Conservation (phyloP, 2,888 invertebrate genomes). For the Xanthia icteritia region DNA sequence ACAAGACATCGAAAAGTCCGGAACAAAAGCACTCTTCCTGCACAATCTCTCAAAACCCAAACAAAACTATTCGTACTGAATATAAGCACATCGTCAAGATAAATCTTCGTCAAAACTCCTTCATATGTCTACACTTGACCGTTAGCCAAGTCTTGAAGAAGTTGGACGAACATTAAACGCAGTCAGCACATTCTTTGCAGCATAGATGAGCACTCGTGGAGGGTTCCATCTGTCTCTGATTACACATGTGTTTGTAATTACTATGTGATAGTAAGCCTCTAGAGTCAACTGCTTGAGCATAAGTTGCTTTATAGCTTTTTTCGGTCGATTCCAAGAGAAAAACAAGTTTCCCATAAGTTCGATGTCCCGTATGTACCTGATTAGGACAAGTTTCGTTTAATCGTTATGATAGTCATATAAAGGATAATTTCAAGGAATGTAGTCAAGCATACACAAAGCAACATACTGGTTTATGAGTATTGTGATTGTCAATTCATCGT, state of each 20-base stretch:
- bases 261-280: constrained; percentile 35
- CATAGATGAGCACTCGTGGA: constrained; percentile 31
- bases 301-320: neutral
- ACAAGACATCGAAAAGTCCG: rapidly evolving
- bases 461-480: neutral
- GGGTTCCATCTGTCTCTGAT: constrained; percentile 67
- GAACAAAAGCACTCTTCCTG: neutral
- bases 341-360: neutral
- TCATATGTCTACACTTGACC: constrained; percentile 51
- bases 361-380: neutral
- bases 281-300: constrained; percentile 4
- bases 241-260: constrained; percentile 71
- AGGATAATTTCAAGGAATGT: neutral
- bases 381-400: neutral
- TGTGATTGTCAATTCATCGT: neutral
- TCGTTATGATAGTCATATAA: neutral
- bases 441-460: neutral
- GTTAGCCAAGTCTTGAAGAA: constrained; percentile 41
- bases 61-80: constrained; percentile 4
- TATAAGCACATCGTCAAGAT: constrained; percentile 43
- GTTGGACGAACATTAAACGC: constrained; percentile 57
- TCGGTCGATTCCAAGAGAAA: neutral
- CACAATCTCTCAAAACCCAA: neutral
- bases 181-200: constrained; percentile 47
- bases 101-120: constrained; percentile 34